Evolutionary conservation across 2,888 invertebrate genomes (phyloP).

Genomic region (Cantharis flavilabris): DNA sequence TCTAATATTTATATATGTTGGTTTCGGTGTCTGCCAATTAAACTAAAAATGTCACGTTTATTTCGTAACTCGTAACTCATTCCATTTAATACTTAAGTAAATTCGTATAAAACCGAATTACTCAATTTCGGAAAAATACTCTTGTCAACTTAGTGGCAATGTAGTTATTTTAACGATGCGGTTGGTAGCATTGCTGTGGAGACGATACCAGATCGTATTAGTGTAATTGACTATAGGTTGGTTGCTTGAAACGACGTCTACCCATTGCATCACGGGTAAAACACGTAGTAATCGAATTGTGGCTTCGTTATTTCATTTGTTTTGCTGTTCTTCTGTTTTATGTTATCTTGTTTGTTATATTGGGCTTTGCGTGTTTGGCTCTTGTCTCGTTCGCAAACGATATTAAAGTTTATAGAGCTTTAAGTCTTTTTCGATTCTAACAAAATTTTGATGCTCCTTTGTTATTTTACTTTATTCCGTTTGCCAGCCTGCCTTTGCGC

Average conservation of each 20-base stretch:
- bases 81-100: conserved; percentile 28
- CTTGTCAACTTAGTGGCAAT: conserved; percentile 40
- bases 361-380: conserved; percentile 29
- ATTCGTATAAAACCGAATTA: conserved; percentile 30
- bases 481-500: too few relatives aligned
- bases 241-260: conserved; percentile 61
- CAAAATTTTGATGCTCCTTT: not conserved
- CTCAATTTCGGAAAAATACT: conserved; percentile 34
- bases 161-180: conserved; percentile 40
- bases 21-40: not conserved
- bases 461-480: not conserved
- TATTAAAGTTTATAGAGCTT: conserved; percentile 25
- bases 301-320: conserved; percentile 42
- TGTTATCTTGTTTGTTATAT: conserved; percentile 34
- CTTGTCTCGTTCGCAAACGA: conserved; percentile 24
- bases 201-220: conserved; percentile 50
- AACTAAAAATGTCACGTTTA: not conserved
- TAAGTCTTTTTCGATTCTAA: conserved; percentile 5
- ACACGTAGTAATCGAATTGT: conserved; percentile 51
- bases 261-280: conserved; percentile 57
- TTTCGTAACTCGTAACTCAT: conserved; percentile 18
- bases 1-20: not conserved
- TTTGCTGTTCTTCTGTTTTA: conserved; percentile 42
- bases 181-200: conserved; percentile 35
- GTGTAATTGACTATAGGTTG: conserved; percentile 53